Conservation (phyloP, 2,888 invertebrate genomes). For the Linyphia triangularis region DNA sequence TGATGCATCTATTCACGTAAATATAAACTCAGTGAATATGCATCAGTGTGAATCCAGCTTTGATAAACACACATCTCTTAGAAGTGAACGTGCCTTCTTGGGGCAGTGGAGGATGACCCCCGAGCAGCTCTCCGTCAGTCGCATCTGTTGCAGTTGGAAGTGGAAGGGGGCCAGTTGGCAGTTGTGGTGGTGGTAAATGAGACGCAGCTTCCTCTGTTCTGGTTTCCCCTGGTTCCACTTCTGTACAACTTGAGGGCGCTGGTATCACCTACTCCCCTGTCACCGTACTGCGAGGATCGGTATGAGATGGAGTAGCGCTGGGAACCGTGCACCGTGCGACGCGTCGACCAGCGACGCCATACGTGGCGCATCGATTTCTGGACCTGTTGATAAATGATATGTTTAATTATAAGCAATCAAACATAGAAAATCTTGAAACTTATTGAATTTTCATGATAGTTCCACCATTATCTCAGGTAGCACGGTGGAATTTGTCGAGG, state of each 20-base stretch:
- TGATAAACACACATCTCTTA: too few species aligned
- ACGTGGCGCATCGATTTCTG: slow-evolving; percentile 91
- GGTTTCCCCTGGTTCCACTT: slow-evolving; percentile 58
- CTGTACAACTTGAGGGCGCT: slow-evolving; percentile 71
- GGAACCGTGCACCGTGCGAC: slow-evolving; percentile 74
- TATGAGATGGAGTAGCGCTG: slow-evolving; percentile 70
- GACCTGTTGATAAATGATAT: slow-evolving; percentile 73
- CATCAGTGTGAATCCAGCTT: too few species aligned
- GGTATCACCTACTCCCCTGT: slow-evolving; percentile 69
- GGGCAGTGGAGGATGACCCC: too few species aligned
- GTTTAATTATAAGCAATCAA: background rate
- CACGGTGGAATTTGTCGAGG: too few species aligned
- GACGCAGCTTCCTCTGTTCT: slow-evolving; percentile 70
- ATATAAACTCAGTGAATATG: too few species aligned
- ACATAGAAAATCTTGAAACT: too few species aligned
- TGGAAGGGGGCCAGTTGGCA: slow-evolving; percentile 25
- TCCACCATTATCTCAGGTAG: too few species aligned
- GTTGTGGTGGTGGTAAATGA: slow-evolving; percentile 72
- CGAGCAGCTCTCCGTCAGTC: too few species aligned
- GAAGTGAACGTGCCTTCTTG: too few species aligned
- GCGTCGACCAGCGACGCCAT: slow-evolving; percentile 87
- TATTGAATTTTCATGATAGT: too few species aligned
- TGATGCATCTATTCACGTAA: too few species aligned
- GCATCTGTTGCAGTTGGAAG: slow-evolving; percentile 63
- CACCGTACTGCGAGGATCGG: slow-evolving; percentile 64